Conservation (phyloP, 2,797 vertebrate genomes). For the Eupleurogrammus muticus region DNA sequence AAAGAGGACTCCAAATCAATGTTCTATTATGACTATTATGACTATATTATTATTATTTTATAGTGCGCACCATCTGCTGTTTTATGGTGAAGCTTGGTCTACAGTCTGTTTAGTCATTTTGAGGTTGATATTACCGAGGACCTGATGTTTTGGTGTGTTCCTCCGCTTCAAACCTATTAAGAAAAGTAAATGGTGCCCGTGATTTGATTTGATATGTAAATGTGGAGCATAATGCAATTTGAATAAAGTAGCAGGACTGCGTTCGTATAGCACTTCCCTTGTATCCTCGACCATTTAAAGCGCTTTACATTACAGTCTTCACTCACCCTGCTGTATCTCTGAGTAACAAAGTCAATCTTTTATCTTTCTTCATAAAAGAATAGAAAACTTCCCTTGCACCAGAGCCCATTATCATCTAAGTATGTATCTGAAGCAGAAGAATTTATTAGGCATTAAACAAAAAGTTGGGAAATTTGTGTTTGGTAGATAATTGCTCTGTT, state of each 20-base stretch:
- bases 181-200: constrained; percentile 17
- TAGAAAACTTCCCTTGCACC: not conserved
- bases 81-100: not conserved
- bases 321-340: no score
- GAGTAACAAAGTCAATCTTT: no score
- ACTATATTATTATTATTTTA: not conserved
- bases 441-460: no score
- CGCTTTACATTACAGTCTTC: no score
- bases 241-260: not conserved
- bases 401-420: not conserved
- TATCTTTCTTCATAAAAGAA: not conserved
- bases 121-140: constrained; percentile 43
- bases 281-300: no score
- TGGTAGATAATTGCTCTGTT: no score
- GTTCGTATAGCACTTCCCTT: no score
- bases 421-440: constrained; percentile 21
- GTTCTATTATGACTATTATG: constrained; percentile 6
- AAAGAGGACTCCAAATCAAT: not conserved
- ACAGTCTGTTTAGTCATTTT: constrained; percentile 63
- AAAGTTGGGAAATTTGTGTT: no score
- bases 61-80: not conserved
- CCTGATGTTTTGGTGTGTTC: constrained; percentile 40
- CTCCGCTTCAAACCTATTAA: constrained; percentile 27
- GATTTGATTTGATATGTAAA: constrained; percentile 39
- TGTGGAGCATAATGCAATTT: constrained; percentile 6